These are phyloP conservation scores for Metridium senile DNA, from an alignment of 92 coral and sea anemone species.

Conservation along the genomic window DNA sequence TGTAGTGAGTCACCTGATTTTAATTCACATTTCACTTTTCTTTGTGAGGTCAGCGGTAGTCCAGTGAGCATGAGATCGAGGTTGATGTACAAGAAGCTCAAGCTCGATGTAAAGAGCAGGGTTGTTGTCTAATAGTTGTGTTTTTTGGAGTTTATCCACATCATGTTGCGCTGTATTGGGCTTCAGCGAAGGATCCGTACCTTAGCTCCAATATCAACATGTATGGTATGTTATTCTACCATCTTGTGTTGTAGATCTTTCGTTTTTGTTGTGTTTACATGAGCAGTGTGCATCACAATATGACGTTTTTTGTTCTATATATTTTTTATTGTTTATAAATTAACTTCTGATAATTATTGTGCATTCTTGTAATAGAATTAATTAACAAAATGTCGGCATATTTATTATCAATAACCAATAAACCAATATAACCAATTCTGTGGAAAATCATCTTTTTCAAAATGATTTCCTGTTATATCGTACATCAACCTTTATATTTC, in stretches of 20 bases:
- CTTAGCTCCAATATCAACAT: slow-evolving; percentile 42
- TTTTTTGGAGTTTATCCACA: slow-evolving; percentile 22
- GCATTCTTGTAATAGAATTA: background rate
- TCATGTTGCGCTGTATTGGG: slow-evolving; percentile 55
- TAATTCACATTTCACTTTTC: too few species aligned
- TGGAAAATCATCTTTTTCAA: too few species aligned
- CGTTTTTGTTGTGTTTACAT: background rate
- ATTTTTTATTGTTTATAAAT: too few species aligned
- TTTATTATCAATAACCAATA: too few species aligned
- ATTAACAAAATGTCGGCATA: too few species aligned
- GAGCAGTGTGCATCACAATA: background rate
- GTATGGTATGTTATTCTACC: slow-evolving; percentile 30
- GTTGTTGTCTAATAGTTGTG: background rate
- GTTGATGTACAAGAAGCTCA: background rate
- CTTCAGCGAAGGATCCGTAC: slow-evolving; percentile 31
- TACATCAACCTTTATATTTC: background rate
- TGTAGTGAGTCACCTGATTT: too few species aligned
- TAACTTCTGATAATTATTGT: background rate
- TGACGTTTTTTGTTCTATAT: background rate
- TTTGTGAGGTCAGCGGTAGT: slow-evolving; percentile 1
- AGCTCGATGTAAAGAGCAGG: too few species aligned
- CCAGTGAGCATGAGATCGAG: slow-evolving; percentile 16
- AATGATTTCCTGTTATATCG: too few species aligned
- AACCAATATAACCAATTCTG: too few species aligned
- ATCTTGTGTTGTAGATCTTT: background rate